Evolutionary conservation across 2,113 vertebrate species (phyloP), one percentile per base, ranked within the genome.

Genomic region (Pelecanus crispus): DNA sequence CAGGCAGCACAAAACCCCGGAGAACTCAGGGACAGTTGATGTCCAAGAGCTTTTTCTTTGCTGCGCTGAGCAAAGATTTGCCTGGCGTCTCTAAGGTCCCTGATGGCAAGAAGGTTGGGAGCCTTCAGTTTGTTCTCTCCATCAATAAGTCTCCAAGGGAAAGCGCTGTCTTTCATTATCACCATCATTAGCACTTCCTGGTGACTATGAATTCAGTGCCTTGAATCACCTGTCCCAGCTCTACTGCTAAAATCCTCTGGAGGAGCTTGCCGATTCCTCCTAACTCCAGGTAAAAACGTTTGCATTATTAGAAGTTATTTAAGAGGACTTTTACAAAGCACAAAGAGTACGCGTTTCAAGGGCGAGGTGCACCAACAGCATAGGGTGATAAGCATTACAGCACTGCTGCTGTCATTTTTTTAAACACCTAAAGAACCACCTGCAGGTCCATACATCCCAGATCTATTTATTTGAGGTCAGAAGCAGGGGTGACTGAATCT

Each of bases 51-150:
- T 84, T 93, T 84, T 92, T 74, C 56, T 94, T 89, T 84, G 58
- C 68, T 85, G 68, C 73, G 81, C 63, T 92, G 53, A 92, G 94
- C 73, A 96, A 95, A 93, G 94, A 94, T 97, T 97, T 96, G 87
- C 65, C 86, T 96, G 88, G 88, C 0, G 14, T 97, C 93, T 96
- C 95, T 84, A 82, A 95, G 90, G 88, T 56, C 66, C 20, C 77
- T 73, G 78, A 75, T 1, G 0, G 91, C 56, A 85, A 89, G 77
- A 94, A 92, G 81, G 81, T 40, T 94, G 89, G 79, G 90, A 95
- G 86, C 77, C 71, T 94, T 95, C 87, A 66, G 53, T 90, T 95
- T 90, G 67, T 80, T 88, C 91, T 89, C 77, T 79, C 74, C 83
- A 91, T 90, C 92, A 96, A 97, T 96, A 97, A 95, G 81, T 82